phyloP scores from a whole-genome alignment of 1,140 invertebrate genomes.

The Cydia splendana region DNA sequence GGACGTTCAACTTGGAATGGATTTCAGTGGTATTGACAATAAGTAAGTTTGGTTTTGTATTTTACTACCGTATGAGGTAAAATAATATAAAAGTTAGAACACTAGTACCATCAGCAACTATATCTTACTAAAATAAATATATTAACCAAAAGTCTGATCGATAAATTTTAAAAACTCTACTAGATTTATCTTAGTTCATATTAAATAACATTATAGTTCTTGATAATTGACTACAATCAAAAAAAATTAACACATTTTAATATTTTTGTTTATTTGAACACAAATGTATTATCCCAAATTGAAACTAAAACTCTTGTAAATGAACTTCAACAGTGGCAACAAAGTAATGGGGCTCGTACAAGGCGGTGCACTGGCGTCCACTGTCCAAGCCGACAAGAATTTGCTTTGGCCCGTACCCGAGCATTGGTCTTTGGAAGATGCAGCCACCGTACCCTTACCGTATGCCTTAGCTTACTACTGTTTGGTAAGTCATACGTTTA shows the following conservation, averaged over 20 bases:
- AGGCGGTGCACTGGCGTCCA: constrained; percentile 16
- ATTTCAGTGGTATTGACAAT: constrained; percentile 45
- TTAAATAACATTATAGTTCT: no score
- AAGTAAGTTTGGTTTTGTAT: constrained; percentile 35
- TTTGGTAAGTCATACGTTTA: constrained; percentile 56
- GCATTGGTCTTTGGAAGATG: constrained; percentile 85
- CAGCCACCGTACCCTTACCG: constrained; percentile 83
- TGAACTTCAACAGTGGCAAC: constrained; percentile 6
- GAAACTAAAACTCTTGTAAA: neutral
- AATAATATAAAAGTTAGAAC: no score
- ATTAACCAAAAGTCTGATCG: no score
- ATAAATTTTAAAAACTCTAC: no score
- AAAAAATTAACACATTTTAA: no score
- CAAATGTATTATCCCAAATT: no score
- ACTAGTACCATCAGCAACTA: no score
- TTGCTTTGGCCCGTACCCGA: constrained; percentile 85
- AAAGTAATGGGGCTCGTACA: constrained; percentile 30
- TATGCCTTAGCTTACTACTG: constrained; percentile 60
- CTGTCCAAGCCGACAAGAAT: constrained; percentile 71
- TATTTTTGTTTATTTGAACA: no score
- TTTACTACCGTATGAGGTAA: neutral
- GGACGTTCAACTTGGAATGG: constrained; percentile 39
- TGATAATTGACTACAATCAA: no score
- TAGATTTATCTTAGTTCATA: no score
- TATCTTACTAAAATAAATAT: no score